phyloP scores from a whole-genome alignment of 2,113 vertebrate genomes.

The Macaca fascicularis region DNA sequence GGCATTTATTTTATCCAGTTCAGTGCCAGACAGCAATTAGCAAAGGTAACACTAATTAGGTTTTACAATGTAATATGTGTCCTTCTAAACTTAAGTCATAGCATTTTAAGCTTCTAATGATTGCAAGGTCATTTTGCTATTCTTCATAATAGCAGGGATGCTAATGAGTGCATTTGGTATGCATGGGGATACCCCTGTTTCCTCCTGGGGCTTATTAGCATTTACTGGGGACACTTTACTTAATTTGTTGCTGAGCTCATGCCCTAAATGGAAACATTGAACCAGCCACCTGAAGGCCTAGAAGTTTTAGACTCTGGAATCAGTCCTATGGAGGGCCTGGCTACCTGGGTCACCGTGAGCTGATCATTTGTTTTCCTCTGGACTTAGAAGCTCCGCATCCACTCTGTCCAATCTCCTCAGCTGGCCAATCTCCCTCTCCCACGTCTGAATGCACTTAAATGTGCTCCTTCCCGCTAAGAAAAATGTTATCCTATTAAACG shows the following conservation, averaged over 20 bases:
- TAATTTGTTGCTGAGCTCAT: constrained; percentile 80
- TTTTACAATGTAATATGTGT: constrained; percentile 84
- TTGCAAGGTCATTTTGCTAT: constrained; percentile 81
- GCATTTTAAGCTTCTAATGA: constrained; percentile 82
- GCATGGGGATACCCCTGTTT: constrained; percentile 74
- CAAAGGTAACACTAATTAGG: constrained; percentile 84
- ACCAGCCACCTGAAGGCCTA: constrained; percentile 64
- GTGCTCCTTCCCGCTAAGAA: neutral
- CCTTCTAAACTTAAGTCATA: constrained; percentile 84
- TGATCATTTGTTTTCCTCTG: constrained; percentile 48
- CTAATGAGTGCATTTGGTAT: constrained; percentile 84
- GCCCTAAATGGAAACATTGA: constrained; percentile 70
- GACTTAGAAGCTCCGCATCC: neutral
- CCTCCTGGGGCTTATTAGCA: constrained; percentile 81
- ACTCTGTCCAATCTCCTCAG: neutral
- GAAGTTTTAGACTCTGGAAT: constrained; percentile 41
- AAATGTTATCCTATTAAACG: neutral
- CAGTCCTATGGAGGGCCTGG: constrained; percentile 30
- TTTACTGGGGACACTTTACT: constrained; percentile 81
- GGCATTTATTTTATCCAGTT: constrained; percentile 79
- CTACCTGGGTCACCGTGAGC: neutral
- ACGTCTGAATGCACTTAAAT: neutral
- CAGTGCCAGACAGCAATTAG: constrained; percentile 83
- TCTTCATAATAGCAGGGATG: constrained; percentile 74
- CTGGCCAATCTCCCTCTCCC: neutral